Percentiles rank a stretch among this genome's conserved stretches.
These are phyloP conservation scores for Dryobota labecula DNA, from an alignment of 2,888 invertebrate genomes.

Conservation along the genomic window DNA sequence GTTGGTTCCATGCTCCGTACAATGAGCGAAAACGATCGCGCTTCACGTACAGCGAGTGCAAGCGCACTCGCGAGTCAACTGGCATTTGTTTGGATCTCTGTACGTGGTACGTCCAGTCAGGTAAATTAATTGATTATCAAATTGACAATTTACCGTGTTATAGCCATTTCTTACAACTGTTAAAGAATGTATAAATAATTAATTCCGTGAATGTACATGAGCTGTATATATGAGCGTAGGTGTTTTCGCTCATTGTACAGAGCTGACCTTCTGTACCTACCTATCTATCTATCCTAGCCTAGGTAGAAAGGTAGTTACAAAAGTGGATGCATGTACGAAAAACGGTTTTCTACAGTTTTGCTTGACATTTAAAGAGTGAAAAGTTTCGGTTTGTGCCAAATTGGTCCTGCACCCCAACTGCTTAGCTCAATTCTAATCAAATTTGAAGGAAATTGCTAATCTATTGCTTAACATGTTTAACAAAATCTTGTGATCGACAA, in stretches of 20 bases:
- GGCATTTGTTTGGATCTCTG: neutral
- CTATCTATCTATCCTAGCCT: neutral
- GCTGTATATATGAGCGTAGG: neutral
- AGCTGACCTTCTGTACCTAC: conserved; percentile 1
- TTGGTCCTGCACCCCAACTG: neutral
- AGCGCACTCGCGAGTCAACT: too few relatives aligned
- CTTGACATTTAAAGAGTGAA: conserved; percentile 7
- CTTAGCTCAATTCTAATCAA: neutral
- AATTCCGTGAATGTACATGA: neutral
- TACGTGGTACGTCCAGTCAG: neutral
- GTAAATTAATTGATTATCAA: neutral
- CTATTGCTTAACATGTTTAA: neutral
- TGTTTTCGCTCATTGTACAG: neutral
- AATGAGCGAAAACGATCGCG: neutral
- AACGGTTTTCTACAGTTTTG: conserved; percentile 46
- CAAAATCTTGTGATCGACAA: neutral
- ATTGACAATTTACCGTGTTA: neutral
- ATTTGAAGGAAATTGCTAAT: neutral
- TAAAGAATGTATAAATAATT: neutral
- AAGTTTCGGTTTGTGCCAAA: neutral
- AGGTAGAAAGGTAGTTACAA: conserved; percentile 20
- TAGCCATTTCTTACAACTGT: neutral
- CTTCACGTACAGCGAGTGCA: neutral
- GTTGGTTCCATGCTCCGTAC: neutral
- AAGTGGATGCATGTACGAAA: conserved; percentile 38